Conservation (phyloP, 37 sponge, comb jelly and placozoan species). For the Spongia lamella region DNA sequence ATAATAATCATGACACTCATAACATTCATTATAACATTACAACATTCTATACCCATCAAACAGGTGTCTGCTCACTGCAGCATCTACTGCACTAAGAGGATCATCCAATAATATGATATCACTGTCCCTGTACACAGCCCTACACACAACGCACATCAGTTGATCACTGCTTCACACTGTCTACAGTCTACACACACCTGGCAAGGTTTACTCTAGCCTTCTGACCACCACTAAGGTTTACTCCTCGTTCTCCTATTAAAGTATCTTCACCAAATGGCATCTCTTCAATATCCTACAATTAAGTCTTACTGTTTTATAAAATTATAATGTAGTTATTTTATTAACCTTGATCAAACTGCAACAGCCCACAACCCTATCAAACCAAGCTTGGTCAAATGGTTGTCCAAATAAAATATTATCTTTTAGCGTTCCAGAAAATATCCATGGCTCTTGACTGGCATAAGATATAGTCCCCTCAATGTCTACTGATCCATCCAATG, state of each 20-base stretch:
- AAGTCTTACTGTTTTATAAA: too few species aligned
- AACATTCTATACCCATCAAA: conserved; percentile 60
- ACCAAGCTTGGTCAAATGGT: conserved; percentile 29
- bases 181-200: conserved; percentile 46
- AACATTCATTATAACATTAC: background rate
- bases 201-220: conserved; percentile 92
- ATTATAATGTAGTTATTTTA: background rate
- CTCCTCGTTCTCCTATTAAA: conserved; percentile 87
- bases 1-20: background rate
- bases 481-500: conserved; percentile 40
- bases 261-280: conserved; percentile 81
- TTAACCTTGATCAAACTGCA: conserved; percentile 69
- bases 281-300: conserved; percentile 56
- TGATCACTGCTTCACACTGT: too few species aligned
- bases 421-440: conserved; percentile 70
- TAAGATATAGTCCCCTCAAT: conserved; percentile 54
- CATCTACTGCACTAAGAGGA: conserved; percentile 87
- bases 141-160: too few species aligned
- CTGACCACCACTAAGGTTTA: conserved; percentile 94
- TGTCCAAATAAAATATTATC: conserved; percentile 77
- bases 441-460: conserved; percentile 74
- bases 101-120: conserved; percentile 84
- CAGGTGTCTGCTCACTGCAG: conserved; percentile 70
- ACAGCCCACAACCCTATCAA: conserved; percentile 42
- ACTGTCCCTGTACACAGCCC: conserved; percentile 68